Conservation (phyloP, 2,797 vertebrate species). For the Neosalanx taihuensis region DNA sequence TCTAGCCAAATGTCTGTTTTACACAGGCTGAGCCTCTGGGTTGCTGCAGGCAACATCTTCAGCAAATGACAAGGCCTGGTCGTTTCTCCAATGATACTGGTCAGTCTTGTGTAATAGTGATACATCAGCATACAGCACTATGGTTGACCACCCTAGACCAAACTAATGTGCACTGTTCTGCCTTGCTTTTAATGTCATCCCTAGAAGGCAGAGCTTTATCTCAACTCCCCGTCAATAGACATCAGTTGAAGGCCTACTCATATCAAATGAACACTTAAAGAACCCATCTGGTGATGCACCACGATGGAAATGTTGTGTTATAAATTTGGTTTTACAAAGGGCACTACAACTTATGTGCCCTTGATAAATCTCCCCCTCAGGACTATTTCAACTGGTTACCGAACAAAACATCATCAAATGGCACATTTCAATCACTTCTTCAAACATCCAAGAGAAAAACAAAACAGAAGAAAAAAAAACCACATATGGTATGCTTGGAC, state of each 20-base stretch:
- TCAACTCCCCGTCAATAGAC: neutral
- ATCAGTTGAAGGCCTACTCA: slow-evolving; percentile 29
- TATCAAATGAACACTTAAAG: slow-evolving; percentile 24
- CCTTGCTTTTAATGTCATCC: neutral
- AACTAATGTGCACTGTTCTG: neutral
- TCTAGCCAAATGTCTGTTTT: slow-evolving; percentile 78
- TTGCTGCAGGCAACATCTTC: slow-evolving; percentile 75
- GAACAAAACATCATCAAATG: slow-evolving; percentile 43
- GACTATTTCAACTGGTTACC: slow-evolving; percentile 38
- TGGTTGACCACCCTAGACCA: neutral
- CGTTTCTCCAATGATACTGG: slow-evolving; percentile 62
- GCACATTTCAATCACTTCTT: slow-evolving; percentile 40
- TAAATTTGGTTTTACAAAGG: slow-evolving; percentile 19
- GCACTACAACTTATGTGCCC: slow-evolving; percentile 33
- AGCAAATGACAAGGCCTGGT: slow-evolving; percentile 76
- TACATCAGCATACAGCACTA: too few relatives aligned
- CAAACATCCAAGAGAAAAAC: slow-evolving; percentile 34
- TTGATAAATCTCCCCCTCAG: slow-evolving; percentile 41
- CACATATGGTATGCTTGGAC: slow-evolving; percentile 35
- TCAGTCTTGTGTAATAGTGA: slow-evolving; percentile 64
- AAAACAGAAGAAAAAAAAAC: slow-evolving; percentile 21
- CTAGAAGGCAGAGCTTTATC: slow-evolving; percentile 8
- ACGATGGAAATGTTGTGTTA: slow-evolving; percentile 23
- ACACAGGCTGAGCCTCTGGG: slow-evolving; percentile 77
- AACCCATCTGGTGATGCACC: slow-evolving; percentile 35